phyloP scores from a whole-genome alignment of 92 coral and sea anemone species.

The Porites evermanni region DNA sequence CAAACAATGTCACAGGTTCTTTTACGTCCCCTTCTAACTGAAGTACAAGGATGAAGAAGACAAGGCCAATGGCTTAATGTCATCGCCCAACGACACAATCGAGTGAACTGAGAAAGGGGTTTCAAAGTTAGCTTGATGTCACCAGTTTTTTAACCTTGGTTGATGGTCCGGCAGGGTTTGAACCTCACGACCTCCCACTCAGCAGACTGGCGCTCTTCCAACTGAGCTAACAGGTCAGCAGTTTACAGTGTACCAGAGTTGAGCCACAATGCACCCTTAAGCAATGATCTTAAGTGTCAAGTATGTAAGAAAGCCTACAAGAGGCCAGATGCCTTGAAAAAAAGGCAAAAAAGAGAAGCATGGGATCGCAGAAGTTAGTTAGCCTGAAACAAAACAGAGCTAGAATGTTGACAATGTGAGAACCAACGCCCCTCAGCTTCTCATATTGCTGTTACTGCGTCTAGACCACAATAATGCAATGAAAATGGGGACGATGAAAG shows the following conservation, averaged over 20 bases:
- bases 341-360: conserved; percentile 40
- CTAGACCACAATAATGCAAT: conserved; percentile 67
- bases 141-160: too few relatives aligned
- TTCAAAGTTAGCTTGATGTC: too few relatives aligned
- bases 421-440: conserved; percentile 63
- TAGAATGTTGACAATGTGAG: conserved; percentile 35
- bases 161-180: too few relatives aligned
- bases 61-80: too few relatives aligned
- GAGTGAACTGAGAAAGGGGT: too few relatives aligned
- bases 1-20: too few relatives aligned
- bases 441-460: conserved; percentile 47
- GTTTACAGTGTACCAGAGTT: conserved; percentile 24
- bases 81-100: too few relatives aligned
- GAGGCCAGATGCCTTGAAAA: conserved; percentile 33
- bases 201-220: too few relatives aligned
- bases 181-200: too few relatives aligned
- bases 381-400: not conserved
- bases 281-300: conserved; percentile 45
- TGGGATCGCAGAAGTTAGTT: not conserved
- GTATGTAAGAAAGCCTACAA: conserved; percentile 30
- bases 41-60: too few relatives aligned
- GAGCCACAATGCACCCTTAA: conserved; percentile 35
- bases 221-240: not conserved
- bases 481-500: conserved; percentile 52
- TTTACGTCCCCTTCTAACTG: too few relatives aligned